phyloP scores from a whole-genome alignment of 2,888 invertebrate species.

The Ichneumoninae sp. region DNA sequence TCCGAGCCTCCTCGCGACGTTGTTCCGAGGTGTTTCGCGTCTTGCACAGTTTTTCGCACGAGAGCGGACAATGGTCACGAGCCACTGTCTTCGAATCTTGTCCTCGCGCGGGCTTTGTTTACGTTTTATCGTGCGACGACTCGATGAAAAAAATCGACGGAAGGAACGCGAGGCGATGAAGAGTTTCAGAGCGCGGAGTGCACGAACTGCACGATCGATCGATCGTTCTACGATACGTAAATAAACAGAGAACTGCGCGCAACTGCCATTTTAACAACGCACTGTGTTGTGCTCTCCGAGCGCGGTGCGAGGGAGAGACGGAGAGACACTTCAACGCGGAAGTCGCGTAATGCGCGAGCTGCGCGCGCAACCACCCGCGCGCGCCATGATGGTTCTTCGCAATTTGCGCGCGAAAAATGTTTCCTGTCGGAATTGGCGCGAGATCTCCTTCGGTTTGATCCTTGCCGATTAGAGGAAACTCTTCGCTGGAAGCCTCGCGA shows the following conservation, averaged over 20 bases:
- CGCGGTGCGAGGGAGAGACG: constrained; percentile 8
- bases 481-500: not conserved
- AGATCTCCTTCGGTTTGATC: not conserved
- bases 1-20: not conserved
- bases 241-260: constrained; percentile 80
- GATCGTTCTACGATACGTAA: constrained; percentile 69
- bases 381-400: not conserved
- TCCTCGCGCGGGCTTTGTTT: not conserved
- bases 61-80: not conserved
- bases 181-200: not conserved
- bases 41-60: not conserved
- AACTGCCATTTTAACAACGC: constrained; percentile 76
- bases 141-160: not conserved
- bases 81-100: not conserved
- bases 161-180: not conserved
- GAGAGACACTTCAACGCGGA: constrained; percentile 19
- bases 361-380: not conserved
- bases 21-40: not conserved
- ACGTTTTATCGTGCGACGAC: not conserved
- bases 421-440: not conserved
- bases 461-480: not conserved
- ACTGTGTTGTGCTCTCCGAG: constrained; percentile 16
- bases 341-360: not conserved
- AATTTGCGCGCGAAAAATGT: not conserved
- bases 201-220: constrained; percentile 12